A percentile compares a stretch with the other conserved stretches of the same genome.
These are phyloP conservation scores for Amphimedon queenslandica DNA, from an alignment of 37 sponge, comb jelly and placozoan species.

Conservation along the genomic window DNA sequence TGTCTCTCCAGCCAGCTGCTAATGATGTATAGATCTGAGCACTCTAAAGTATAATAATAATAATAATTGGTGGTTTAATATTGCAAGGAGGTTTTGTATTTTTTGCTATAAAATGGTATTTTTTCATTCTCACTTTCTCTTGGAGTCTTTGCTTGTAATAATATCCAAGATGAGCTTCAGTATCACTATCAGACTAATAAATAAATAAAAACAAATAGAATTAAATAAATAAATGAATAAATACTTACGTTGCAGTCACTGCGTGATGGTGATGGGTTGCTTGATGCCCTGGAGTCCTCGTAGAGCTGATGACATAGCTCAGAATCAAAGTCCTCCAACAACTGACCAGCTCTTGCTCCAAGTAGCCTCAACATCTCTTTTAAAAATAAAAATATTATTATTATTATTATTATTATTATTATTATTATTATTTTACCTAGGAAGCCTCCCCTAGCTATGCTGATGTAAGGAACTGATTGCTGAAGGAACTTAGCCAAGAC, in stretches of 20 bases:
- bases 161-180: conserved; percentile 25
- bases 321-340: conserved; percentile 69
- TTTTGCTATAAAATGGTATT: background rate
- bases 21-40: conserved; percentile 50
- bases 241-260: conserved; percentile 44
- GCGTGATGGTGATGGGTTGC: background rate
- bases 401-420: background rate
- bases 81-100: background rate
- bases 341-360: conserved; percentile 17
- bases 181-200: conserved; percentile 54
- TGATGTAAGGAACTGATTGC: conserved; percentile 66
- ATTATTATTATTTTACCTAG: conserved; percentile 36
- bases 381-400: background rate
- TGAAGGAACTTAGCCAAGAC: conserved; percentile 94
- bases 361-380: conserved; percentile 47
- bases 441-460: conserved; percentile 75
- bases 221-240: conserved; percentile 2
- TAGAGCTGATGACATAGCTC: conserved; percentile 24
- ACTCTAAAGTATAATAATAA: conserved; percentile 27
- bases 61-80: no score
- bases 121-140: conserved; percentile 16
- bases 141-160: conserved; percentile 32
- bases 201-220: background rate
- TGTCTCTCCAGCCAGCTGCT: conserved; percentile 40
- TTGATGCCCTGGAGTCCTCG: conserved; percentile 12